phyloP scores from a whole-genome alignment of 2,888 invertebrate genomes.

The Drosophila peninsularis region DNA sequence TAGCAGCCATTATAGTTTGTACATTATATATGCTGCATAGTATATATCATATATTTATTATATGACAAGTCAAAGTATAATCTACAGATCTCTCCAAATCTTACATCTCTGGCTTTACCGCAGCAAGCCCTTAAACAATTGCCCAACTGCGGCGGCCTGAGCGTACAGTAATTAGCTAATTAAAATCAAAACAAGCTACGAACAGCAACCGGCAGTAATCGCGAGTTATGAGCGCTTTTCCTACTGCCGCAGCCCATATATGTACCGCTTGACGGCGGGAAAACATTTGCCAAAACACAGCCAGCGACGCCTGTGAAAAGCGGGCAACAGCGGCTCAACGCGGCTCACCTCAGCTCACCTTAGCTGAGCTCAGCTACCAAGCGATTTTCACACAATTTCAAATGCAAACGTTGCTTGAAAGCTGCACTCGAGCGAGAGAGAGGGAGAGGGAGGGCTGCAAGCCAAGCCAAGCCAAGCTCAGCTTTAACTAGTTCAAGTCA shows the following conservation, averaged over 20 bases:
- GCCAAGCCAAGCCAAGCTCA: conserved; percentile 11
- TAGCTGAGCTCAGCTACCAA: conserved; percentile 39
- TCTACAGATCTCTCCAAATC: neutral
- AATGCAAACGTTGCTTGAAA: conserved; percentile 63
- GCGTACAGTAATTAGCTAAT: conserved; percentile 68
- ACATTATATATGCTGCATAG: too few species aligned
- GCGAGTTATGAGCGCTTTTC: conserved; percentile 56
- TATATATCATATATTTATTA: neutral
- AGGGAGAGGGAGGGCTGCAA: conserved; percentile 1
- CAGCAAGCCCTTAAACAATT: conserved; percentile 18
- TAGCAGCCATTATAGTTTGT: neutral
- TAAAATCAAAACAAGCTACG: conserved; percentile 46
- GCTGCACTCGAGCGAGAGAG: too few species aligned
- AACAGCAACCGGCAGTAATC: conserved; percentile 48
- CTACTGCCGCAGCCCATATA: neutral
- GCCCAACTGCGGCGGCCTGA: conserved; percentile 47
- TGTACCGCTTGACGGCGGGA: conserved; percentile 16
- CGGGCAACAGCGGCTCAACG: conserved; percentile 34
- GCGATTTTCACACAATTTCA: conserved; percentile 71
- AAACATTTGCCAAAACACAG: conserved; percentile 48
- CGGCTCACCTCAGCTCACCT: conserved; percentile 7
- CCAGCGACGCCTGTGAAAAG: conserved; percentile 51
- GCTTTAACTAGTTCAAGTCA: conserved; percentile 51
- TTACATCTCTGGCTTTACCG: neutral
- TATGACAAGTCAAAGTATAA: neutral